A percentile compares a stretch with the other conserved stretches of the same genome.
Evolutionary conservation across 2,888 invertebrate genomes (phyloP).

Genomic region (Lasioglossum villosulum): DNA sequence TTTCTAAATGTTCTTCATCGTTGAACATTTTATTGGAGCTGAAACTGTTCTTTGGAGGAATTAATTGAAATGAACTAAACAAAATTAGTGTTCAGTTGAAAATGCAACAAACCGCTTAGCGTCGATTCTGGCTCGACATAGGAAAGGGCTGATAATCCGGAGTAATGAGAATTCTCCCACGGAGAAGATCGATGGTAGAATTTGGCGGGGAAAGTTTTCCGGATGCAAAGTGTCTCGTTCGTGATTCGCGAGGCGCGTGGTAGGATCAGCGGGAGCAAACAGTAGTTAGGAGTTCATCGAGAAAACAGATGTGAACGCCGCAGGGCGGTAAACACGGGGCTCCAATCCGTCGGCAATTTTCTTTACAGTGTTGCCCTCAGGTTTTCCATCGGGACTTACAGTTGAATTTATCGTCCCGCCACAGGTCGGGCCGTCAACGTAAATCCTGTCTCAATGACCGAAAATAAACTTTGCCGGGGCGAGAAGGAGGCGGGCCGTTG

Average conservation of each 20-base stretch:
- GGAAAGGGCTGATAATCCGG: background rate
- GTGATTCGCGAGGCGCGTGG: background rate
- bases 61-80: background rate
- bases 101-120: no score
- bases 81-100: no score
- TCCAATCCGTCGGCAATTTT: conserved; percentile 49
- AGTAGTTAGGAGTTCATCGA: conserved; percentile 1
- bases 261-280: conserved; percentile 15
- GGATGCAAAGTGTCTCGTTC: conserved; percentile 3
- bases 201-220: background rate
- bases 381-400: conserved; percentile 31
- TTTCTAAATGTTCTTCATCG: no score
- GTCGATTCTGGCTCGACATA: background rate
- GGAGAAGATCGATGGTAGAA: background rate
- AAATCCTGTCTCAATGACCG: conserved; percentile 56
- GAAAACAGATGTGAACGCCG: conserved; percentile 11
- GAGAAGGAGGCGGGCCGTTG: conserved; percentile 19
- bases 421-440: conserved; percentile 46
- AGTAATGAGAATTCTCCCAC: background rate
- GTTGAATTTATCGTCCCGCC: conserved; percentile 52
- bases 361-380: conserved; percentile 20
- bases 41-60: background rate
- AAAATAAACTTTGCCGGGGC: conserved; percentile 53
- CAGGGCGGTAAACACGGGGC: conserved; percentile 15
- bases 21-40: background rate